Evolutionary conservation across 2,113 vertebrate genomes (phyloP).

Genomic region (Himantopus leucocephalus): DNA sequence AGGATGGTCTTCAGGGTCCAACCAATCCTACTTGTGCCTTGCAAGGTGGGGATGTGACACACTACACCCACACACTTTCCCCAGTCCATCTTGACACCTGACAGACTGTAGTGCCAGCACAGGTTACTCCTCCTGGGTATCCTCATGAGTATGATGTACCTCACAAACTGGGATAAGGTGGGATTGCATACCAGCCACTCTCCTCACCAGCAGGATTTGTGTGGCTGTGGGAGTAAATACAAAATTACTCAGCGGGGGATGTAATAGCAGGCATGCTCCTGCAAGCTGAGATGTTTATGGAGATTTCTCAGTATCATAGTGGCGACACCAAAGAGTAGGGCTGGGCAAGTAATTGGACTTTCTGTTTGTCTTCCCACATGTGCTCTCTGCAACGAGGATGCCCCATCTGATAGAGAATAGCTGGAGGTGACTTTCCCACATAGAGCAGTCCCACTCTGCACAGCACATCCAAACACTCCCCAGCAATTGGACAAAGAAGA

Average conservation of each 20-base stretch:
- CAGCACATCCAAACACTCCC: not conserved
- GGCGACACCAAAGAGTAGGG: not conserved
- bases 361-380: conserved; percentile 30
- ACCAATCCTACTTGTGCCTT: not conserved
- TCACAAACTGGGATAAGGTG: not conserved
- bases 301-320: not conserved
- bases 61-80: not conserved
- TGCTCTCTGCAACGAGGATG: not conserved
- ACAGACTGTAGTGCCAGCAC: not conserved
- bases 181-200: not conserved
- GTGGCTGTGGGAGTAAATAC: not conserved
- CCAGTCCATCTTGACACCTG: not conserved
- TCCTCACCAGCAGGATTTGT: not conserved
- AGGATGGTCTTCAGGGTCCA: not conserved
- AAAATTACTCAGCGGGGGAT: not conserved
- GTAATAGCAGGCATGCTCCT: conserved; percentile 24
- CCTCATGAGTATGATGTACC: not conserved
- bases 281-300: not conserved
- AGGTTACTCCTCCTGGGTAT: not conserved
- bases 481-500: not conserved
- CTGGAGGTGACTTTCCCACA: not conserved
- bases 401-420: conserved; percentile 12
- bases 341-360: conserved; percentile 4
- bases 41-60: not conserved
- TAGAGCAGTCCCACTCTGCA: not conserved